Base-by-base conservation (phyloP, 2,888 invertebrate genomes). In the Apodemia zela region DNA sequence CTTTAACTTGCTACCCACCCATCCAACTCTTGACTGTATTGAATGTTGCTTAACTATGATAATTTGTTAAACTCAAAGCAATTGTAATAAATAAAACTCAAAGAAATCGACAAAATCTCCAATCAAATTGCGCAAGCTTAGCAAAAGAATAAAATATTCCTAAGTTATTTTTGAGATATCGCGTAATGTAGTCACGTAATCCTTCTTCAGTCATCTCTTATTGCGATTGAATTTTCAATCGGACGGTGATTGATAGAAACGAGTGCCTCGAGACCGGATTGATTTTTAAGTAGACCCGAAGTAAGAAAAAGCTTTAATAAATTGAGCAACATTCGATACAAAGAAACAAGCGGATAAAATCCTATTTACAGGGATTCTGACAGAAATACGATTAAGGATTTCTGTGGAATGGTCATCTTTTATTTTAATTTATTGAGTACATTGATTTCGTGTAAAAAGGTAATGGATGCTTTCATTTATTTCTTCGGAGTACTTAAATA, bases 241-340 rank as follows among this genome's bases (percentile, higher is more conserved):
- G 82, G 78, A 79, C 82, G 78, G 78, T 85, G 88, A 89, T 89
- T 89, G 89, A 90, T 89, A 84, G 87, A 82, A 86, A 81, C 81
- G 84, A 80, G 77, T 78, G 38, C 38, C 38, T 38, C 38, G 77
- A 72, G 78, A 74, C 80, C 70, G 81, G 79, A 85, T 85, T 84
- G 89, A 84, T 82, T 85, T 82, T 84, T 84, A 87, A 89, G 84
- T 82, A 84, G 85, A 81, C 78, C 81, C 75, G 78, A 81, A 81
- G 54, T 57, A 57, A 57, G 78, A 83, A 83, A 85, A 82, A 83
- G 78, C 82, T 82, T 81, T 79, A 80, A 82, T 83, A 85, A 86
- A 85, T 82, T 82, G 80, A 77, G 73, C 76, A 81, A 81, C 80
- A 78, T 81, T 81, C 78, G 75, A 82, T 82, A 84, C 81, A 83